A percentile compares a stretch with the other conserved stretches of the same genome.
These are phyloP conservation scores for Cataglyphis altisquamis DNA, from an alignment of 2,888 invertebrate species.

Conservation along the genomic window DNA sequence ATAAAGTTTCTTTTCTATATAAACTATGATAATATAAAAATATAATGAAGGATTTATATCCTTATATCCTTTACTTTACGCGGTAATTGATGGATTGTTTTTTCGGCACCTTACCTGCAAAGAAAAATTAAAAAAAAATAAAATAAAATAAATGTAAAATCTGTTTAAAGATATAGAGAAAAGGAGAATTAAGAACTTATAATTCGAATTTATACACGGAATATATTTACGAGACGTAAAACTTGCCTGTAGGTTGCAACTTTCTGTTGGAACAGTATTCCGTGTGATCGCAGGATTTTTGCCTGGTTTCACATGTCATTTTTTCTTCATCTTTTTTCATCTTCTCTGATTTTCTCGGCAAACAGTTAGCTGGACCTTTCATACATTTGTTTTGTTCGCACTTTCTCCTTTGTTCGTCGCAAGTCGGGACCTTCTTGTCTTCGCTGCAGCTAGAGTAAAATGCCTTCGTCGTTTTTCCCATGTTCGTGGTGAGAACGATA, in stretches of 20 bases:
- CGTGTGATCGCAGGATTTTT: background rate
- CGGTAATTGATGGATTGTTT: background rate
- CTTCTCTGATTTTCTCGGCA: background rate
- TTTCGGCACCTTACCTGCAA: background rate
- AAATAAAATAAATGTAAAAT: background rate
- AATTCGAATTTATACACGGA: background rate
- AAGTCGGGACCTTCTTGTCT: background rate
- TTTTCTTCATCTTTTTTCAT: background rate
- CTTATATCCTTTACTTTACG: background rate
- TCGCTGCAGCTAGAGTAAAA: background rate
- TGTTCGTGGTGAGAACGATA: background rate
- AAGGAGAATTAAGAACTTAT: background rate
- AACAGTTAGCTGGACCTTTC: slow-evolving; percentile 48
- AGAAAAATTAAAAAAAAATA: background rate
- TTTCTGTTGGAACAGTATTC: slow-evolving; percentile 15
- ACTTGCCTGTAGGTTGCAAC: background rate
- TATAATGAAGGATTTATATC: background rate
- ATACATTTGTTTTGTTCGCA: slow-evolving; percentile 31
- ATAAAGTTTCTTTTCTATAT: background rate
- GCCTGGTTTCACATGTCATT: background rate
- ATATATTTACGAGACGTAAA: background rate
- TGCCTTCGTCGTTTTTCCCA: background rate
- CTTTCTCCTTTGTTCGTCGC: background rate
- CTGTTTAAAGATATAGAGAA: background rate
- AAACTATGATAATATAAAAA: background rate